Percentiles rank a stretch among this genome's conserved stretches.
Evolutionary conservation across 2,888 invertebrate species (phyloP).

Genomic region (Octodonta nipae): DNA sequence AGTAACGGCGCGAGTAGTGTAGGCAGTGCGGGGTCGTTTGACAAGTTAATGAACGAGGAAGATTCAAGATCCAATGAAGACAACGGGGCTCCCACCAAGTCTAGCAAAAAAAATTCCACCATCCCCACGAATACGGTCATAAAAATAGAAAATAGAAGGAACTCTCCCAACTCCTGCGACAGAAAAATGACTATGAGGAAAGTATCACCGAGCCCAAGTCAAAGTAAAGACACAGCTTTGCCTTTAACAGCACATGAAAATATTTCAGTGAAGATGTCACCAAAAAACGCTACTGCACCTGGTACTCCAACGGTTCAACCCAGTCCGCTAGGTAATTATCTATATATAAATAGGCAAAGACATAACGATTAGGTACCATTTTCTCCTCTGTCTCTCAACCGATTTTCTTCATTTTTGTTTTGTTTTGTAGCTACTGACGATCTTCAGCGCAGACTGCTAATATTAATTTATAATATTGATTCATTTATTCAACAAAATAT

Average conservation of each 20-base stretch:
- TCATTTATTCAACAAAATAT: too few species aligned
- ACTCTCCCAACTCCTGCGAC: slow-evolving; percentile 41
- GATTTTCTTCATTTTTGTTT: too few species aligned
- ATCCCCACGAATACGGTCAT: slow-evolving; percentile 18
- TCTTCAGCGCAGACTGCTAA: too few species aligned
- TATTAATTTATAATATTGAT: too few species aligned
- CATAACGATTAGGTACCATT: too few species aligned
- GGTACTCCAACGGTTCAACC: slow-evolving; percentile 44
- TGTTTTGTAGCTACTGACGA: too few species aligned
- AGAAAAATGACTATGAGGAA: slow-evolving; percentile 41
- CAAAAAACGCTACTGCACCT: slow-evolving; percentile 44
- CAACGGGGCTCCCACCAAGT: slow-evolving; percentile 42
- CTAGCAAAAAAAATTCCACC: slow-evolving; percentile 39
- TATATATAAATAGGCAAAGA: too few species aligned
- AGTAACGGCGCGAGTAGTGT: slow-evolving; percentile 45
- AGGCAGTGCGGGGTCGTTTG: slow-evolving; percentile 43
- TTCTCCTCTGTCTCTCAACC: too few species aligned
- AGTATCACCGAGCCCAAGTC: slow-evolving; percentile 39
- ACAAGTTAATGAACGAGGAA: slow-evolving; percentile 64
- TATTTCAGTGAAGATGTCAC: slow-evolving; percentile 47
- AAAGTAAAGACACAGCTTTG: slow-evolving; percentile 41
- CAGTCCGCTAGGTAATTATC: slow-evolving; percentile 46
- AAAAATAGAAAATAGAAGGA: slow-evolving; percentile 39
- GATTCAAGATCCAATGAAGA: slow-evolving; percentile 49
- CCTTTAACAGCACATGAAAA: slow-evolving; percentile 29